phyloP scores from a whole-genome alignment of 1,140 invertebrate genomes.

The Rhyzopertha dominica region DNA sequence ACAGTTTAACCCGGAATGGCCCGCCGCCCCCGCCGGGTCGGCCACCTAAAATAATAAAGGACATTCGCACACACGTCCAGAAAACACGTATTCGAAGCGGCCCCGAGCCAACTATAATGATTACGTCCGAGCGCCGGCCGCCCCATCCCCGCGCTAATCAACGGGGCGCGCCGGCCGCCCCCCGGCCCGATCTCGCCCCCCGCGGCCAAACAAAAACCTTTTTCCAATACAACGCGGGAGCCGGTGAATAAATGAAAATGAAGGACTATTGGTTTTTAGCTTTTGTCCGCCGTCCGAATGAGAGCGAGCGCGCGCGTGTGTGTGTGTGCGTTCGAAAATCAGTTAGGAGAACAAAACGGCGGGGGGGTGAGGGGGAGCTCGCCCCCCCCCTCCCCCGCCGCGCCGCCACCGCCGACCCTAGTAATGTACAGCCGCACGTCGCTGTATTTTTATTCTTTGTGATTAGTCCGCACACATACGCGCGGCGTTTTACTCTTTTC shows the following conservation, averaged over 20 bases:
- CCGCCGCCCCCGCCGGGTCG: no score
- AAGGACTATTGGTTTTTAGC: constrained; percentile 46
- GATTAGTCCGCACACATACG: constrained; percentile 44
- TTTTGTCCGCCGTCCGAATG: constrained; percentile 43
- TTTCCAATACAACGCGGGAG: constrained; percentile 40
- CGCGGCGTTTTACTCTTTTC: constrained; percentile 42
- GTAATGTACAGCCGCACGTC: constrained; percentile 20
- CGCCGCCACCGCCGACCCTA: constrained; percentile 10
- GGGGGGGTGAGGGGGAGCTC: constrained; percentile 8
- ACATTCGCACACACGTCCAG: no score
- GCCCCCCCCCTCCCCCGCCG: constrained; percentile 18
- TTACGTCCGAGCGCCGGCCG: no score
- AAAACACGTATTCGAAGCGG: no score
- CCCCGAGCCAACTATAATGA: no score
- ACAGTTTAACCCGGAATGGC: no score
- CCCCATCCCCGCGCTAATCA: no score
- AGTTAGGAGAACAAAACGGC: constrained; percentile 45
- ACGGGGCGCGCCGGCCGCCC: no score
- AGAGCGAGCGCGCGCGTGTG: no score
- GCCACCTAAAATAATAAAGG: no score
- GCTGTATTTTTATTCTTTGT: constrained; percentile 43
- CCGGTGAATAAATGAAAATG: constrained; percentile 45
- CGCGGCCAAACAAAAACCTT: constrained; percentile 40
- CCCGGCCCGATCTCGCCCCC: constrained; percentile 11
- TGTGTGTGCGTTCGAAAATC: constrained; percentile 40